Percentiles rank a stretch among this genome's conserved stretches.
Conservation (phyloP, 2,888 invertebrate genomes). For the Frankliniella intonsa region DNA sequence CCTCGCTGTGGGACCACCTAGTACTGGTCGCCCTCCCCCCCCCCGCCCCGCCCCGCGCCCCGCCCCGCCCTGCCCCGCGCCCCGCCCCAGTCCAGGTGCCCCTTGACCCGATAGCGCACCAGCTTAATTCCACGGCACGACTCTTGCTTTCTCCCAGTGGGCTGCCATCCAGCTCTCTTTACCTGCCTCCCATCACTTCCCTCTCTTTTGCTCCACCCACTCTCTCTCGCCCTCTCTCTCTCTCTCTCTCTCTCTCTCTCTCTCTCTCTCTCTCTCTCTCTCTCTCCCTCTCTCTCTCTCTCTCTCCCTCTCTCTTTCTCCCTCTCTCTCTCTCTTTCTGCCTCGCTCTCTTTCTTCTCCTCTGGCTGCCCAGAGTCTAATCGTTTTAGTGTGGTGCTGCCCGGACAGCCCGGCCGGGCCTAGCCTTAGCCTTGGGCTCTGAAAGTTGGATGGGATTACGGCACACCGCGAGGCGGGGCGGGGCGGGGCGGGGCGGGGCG, state of each 20-base stretch:
- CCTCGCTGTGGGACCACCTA: too few relatives aligned
- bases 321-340: neutral
- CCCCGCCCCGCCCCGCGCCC: too few relatives aligned
- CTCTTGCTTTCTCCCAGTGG: neutral
- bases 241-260: neutral
- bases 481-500: neutral
- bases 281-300: neutral
- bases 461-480: neutral
- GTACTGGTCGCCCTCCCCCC: too few relatives aligned
- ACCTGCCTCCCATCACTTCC: too few relatives aligned
- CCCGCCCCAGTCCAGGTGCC: too few relatives aligned
- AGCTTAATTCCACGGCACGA: neutral
- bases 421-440: neutral
- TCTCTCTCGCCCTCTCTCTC: neutral
- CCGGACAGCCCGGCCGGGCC: neutral
- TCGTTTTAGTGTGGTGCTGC: conserved; percentile 2
- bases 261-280: neutral
- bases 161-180: too few relatives aligned
- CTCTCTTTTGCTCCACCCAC: too few relatives aligned
- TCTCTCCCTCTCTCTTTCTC: neutral
- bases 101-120: too few relatives aligned
- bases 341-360: neutral
- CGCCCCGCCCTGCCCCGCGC: too few relatives aligned
- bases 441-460: neutral
- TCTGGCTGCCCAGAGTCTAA: neutral